Base-by-base conservation (phyloP, 2,888 invertebrate genomes). In the Phorcus lineatus region DNA sequence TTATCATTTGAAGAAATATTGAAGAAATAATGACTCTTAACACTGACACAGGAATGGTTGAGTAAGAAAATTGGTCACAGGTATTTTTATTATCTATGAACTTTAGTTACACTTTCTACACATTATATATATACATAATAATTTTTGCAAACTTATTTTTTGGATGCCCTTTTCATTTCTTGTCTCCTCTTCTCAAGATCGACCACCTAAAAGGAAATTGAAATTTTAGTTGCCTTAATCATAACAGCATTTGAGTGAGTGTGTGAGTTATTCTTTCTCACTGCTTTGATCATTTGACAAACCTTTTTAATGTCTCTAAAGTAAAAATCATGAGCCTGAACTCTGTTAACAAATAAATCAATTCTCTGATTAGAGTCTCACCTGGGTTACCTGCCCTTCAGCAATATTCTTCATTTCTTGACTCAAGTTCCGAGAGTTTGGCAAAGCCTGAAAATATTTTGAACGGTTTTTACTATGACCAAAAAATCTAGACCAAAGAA, bases 391-490 rank as follows among this genome's bases (percentile, higher is more conserved):
- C 78, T 91, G 90, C 62, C 86, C 87, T 70, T 89, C 84, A 7
- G 90, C 90, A 62, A 91, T 90, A 22, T 86, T 88, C 62, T 81
- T 89, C 91, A 91, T 90, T 78, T 90, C 91, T 76, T 86, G 83
- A 75, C 85, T 86, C n/a, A 91, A 82, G 78, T 90, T 90, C 82
- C 88, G 86, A 4, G 91, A 90, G 55, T 87, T 89, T 52, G 90
- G 88, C 62, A 91, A 83, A 83, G 90, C 88, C 90, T 91, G 79
- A 13, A 85, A 76, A 76, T 2, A 76, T 28, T 74, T n/a, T n/a
- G 22, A 4, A 19, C 19, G n/a, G n/a, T n/a, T 66, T 28, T 16
- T 17, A 36, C 3, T 36, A 6, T 36, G 36, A 17, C 57, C n/a
- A n/a, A 17, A 6, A 47, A n/a, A 9, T 19, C 55, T 0, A 55